Evolutionary conservation across 2,113 vertebrate genomes (phyloP).

Genomic region (Mesocricetus auratus): DNA sequence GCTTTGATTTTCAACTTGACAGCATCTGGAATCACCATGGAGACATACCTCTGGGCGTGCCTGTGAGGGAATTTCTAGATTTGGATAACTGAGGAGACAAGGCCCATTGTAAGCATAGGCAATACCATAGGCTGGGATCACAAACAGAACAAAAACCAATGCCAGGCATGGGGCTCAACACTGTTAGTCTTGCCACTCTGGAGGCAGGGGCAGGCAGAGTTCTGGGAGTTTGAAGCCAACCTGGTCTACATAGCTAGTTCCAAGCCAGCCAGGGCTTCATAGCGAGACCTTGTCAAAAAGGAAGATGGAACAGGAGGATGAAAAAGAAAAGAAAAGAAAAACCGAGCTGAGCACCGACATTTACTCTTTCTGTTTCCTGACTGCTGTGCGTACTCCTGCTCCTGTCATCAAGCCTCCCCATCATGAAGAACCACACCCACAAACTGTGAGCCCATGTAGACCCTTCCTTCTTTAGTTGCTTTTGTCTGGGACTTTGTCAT

Average conservation of each 20-base stretch:
- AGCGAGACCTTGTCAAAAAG: background rate
- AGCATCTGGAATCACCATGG: background rate
- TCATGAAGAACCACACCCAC: no score
- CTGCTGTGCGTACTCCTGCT: fast-evolving
- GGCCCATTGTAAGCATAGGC: background rate
- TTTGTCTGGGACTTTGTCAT: no score
- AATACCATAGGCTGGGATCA: background rate
- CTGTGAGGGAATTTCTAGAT: background rate
- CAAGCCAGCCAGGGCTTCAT: background rate
- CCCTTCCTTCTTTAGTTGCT: background rate
- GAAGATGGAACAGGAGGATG: no score
- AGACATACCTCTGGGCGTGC: background rate
- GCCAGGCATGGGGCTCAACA: no score
- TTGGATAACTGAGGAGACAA: background rate
- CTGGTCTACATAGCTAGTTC: background rate
- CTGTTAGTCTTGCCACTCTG: background rate
- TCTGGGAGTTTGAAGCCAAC: background rate
- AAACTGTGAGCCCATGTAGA: background rate
- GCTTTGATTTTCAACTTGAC: background rate
- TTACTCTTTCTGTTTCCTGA: background rate
- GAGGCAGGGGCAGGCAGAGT: background rate
- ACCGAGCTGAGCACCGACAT: no score
- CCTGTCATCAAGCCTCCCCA: background rate
- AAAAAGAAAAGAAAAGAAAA: background rate
- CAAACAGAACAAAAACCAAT: background rate